Base-by-base conservation (phyloP, 1,140 invertebrate species). In the Aphelinus atriplicis region DNA sequence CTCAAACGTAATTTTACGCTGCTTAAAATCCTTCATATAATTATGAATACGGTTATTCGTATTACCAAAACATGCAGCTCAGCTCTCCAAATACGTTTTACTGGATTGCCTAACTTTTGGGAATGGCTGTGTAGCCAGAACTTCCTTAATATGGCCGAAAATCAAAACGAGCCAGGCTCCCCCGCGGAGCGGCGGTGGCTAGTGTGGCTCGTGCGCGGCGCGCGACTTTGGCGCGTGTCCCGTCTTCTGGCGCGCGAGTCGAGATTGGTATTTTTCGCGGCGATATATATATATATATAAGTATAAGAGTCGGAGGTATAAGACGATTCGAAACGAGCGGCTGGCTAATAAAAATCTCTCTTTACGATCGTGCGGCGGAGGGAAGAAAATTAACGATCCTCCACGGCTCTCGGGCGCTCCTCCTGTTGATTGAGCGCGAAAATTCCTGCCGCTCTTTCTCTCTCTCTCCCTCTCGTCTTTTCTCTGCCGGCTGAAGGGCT, bases 81-180 rank as follows among this genome's bases (percentile, higher is more conserved):
- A 26, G 26, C 26, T 26, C 26, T 26, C 26, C 26, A 26, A 26
- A 26, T 26, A 26, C 26, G 26, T 26, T 26, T 26, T 26, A 26
- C 26, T 26, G 26, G 26, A 26, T 26, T 26, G 26, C 26, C 26
- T 26, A 26, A 26, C 26, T 26, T 26, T 26, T 26, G 26, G 53
- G n/a, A n/a, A n/a, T n/a, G n/a, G n/a, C n/a, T n/a, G n/a, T n/a
- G n/a, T n/a, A n/a, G n/a, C n/a, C n/a, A n/a, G n/a, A n/a, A n/a
- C n/a, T n/a, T n/a, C n/a, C n/a, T n/a, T n/a, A n/a, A n/a, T n/a
- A n/a, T n/a, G n/a, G 4, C 6, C 9, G 55, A 3, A 46, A 56
- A 56, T 26, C 81, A 80, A 79, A 81, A 81, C 79, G 79, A 77
- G 64, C 55, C 74, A 47, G 47, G 77, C 78, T 76, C 80, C 80